Base-by-base conservation (phyloP, 2,797 vertebrate species). In the Ambastaia sidthimunki region DNA sequence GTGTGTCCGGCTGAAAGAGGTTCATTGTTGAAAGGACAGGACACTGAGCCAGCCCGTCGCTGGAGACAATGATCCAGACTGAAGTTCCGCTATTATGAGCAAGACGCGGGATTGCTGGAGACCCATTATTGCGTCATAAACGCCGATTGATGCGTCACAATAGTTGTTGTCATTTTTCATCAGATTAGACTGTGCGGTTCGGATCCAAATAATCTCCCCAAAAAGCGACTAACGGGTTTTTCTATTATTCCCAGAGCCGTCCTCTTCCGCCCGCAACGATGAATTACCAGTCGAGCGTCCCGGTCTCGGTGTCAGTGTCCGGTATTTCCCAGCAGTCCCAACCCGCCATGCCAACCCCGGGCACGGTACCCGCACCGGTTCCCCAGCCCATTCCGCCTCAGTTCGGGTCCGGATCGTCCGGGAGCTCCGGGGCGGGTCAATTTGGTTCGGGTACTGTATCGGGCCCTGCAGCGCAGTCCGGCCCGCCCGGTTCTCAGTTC, bases 241-340 rank as follows among this genome's bases (percentile, higher is more conserved):
- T 60, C 23, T 62, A 41, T 75, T 69, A 50, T 75, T 62, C 47
- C 65, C 31, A 62, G 62, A 75, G 44, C 66, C 13, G 48, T 66
- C 34, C 62, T 66, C 34, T 37, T 54, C 34, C 31, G 69, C 21
- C 67, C 80, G 59, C 80, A 88, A 89, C 91, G 86, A 98, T 97
- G 96, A 98, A 98, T 96, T 98, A 95, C 94, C 95, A 95, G 91
- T 94, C 93, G 90, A 89, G 94, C 91, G 95, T 93, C 93, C 92
- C 92, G 71, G 92, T 89, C 85, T 93, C 90, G 83, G 89, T 90
- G 65, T 88, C 87, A 55, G 88, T 87, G 68, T 89, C 94, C 85
- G 93, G 92, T 85, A 90, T 95, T 91, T 93, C 94, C 74, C 95
- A 94, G 93, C 95, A 95, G 91, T 93, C 94, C 78, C 96, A 96